phyloP scores from a whole-genome alignment of 2,888 invertebrate species.

The Gisinianus flammeolus region DNA sequence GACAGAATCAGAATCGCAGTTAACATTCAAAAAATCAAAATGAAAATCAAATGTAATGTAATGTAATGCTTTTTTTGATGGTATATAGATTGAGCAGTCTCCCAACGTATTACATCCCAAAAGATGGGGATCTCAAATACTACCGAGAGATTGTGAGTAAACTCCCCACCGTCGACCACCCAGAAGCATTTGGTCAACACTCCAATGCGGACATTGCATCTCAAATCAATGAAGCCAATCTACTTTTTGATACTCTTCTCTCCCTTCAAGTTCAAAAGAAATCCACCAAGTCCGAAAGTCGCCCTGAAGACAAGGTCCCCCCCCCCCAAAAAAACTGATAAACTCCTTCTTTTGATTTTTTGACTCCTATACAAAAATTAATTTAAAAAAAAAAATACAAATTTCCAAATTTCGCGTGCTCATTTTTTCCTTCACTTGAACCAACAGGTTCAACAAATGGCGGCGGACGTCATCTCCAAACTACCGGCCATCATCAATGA shows the following conservation, averaged over 20 bases:
- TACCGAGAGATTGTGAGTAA: constrained; percentile 81
- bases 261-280: constrained; percentile 75
- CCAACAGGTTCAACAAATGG: constrained; percentile 69
- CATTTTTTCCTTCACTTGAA: background rate
- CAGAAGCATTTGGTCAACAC: constrained; percentile 89
- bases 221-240: constrained; percentile 77
- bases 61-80: background rate
- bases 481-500: constrained; percentile 78
- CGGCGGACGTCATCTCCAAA: constrained; percentile 74
- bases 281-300: constrained; percentile 66
- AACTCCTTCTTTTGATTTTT: too few relatives aligned
- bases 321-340: too few relatives aligned
- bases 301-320: constrained; percentile 73
- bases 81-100: constrained; percentile 73
- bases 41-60: background rate
- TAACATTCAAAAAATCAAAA: background rate
- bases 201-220: constrained; percentile 88
- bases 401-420: background rate
- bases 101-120: constrained; percentile 79
- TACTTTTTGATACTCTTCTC: constrained; percentile 78
- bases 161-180: constrained; percentile 78
- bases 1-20: too few relatives aligned
- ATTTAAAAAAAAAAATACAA: too few relatives aligned
- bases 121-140: constrained; percentile 79
- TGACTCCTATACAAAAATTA: too few relatives aligned